phyloP scores from a whole-genome alignment of 2,797 vertebrate genomes.

The Amblyraja radiata region DNA sequence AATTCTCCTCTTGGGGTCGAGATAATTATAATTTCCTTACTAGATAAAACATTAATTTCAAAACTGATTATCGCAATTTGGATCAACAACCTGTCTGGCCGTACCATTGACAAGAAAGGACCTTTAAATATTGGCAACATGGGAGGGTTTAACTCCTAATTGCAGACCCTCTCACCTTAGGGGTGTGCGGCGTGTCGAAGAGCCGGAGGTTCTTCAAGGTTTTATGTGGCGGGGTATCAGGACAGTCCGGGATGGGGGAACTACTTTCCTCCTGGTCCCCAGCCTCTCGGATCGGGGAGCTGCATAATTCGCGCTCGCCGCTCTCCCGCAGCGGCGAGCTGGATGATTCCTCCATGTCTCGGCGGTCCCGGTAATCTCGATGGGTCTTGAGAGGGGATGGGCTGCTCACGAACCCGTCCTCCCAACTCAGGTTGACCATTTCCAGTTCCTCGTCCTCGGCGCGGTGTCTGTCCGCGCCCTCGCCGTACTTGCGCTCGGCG shows the following conservation, averaged over 20 bases:
- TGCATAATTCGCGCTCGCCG: conserved; percentile 74
- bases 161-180: conserved; percentile 67
- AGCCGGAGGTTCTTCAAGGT: conserved; percentile 88
- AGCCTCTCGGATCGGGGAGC: conserved; percentile 57
- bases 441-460: conserved; percentile 18
- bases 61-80: background rate
- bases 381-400: background rate
- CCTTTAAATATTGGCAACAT: conserved; percentile 42
- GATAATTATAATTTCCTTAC: background rate
- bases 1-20: background rate
- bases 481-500: conserved; percentile 46
- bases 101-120: conserved; percentile 38
- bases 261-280: conserved; percentile 53
- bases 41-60: background rate
- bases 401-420: conserved; percentile 33
- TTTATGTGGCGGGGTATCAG: conserved; percentile 90
- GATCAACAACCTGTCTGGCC: conserved; percentile 37
- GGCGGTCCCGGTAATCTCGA: conserved; percentile 48
- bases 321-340: conserved; percentile 44
- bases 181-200: conserved; percentile 93
- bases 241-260: conserved; percentile 75
- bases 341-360: conserved; percentile 45
- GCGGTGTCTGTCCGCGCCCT: conserved; percentile 47
- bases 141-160: background rate
- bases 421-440: conserved; percentile 23